Evolutionary conservation across 2,888 invertebrate species (phyloP), one percentile per base, ranked within the genome.

Genomic region (Psylliodes chrysocephalus): DNA sequence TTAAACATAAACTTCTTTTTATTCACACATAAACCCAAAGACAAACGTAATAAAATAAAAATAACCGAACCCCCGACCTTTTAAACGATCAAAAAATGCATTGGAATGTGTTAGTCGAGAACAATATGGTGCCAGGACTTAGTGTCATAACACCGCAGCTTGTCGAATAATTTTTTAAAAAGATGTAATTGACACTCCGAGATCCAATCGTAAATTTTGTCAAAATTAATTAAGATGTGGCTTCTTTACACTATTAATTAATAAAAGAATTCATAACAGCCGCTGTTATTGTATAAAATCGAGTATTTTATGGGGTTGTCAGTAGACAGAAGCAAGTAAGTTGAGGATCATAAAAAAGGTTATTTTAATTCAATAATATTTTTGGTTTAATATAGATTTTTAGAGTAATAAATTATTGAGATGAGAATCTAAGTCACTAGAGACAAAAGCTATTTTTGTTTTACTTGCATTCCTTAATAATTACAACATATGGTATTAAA

Each of bases 111-210:
- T 18, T 22, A 35, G 49, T 55, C 54, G 15, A 55, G 42, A 62
- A 55, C 62, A 62, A 62, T 62, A 62, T 62, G 62, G 55, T 62
- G 62, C 62, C 62, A 12, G 8, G 28, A 40, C 12, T 35, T 49
- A 35, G 25, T 42, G 18, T 14, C 18, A 10, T 42, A 42, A 42
- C 18, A 18, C 7, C 49, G 35, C 17, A 46, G 35, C 15, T 38
- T n/a, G 18, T 25, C 15, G 19, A 38, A 61, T 42, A 33, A 55
- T 54, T 47, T 61, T 25, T 10, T 7, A 2, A n/a, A 46, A 8
- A 40, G 49, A 49, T 38, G 49, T 62, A 62, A 62, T 62, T 62
- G 62, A 55, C 55, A 62, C 62, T 49, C 38, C 25, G 7, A 30
- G 19, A 40, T 49, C 49, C 33, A 55, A 30, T 38, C 49, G 55